Percentiles rank a stretch among this genome's conserved stretches.
Evolutionary conservation across 2,888 invertebrate genomes (phyloP).

Genomic region (Clepsis dumicolana): DNA sequence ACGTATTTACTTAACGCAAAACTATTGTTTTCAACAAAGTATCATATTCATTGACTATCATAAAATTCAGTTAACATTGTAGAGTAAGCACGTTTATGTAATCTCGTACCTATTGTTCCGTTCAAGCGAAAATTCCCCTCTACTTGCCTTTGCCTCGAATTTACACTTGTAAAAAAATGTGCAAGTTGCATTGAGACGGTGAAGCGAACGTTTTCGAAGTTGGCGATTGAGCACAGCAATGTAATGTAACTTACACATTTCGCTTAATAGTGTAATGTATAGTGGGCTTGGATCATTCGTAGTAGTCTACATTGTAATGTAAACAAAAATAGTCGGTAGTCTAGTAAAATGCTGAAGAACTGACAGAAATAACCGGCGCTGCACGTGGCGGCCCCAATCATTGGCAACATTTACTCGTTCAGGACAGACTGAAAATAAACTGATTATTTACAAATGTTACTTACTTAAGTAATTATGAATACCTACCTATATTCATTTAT

Average conservation of each 20-base stretch:
- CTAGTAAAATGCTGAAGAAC: conserved; percentile 12
- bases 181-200: too few relatives aligned
- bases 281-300: not conserved
- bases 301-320: conserved; percentile 26
- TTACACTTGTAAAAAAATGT: too few relatives aligned
- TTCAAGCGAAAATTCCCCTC: not conserved
- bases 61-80: too few relatives aligned
- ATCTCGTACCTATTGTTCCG: not conserved
- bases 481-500: too few relatives aligned
- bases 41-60: too few relatives aligned
- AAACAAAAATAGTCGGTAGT: conserved; percentile 18
- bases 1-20: not conserved
- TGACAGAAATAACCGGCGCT: conserved; percentile 25
- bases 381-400: conserved; percentile 22
- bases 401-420: conserved; percentile 33
- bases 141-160: not conserved
- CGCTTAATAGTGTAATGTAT: too few relatives aligned
- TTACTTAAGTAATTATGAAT: not conserved
- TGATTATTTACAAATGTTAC: conserved; percentile 1
- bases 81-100: too few relatives aligned
- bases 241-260: too few relatives aligned
- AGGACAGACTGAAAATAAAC: conserved; percentile 15
- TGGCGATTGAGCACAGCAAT: too few relatives aligned
- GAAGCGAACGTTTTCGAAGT: too few relatives aligned
- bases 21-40: too few relatives aligned